Percentiles rank a stretch among this genome's conserved stretches.
phyloP scores from a whole-genome alignment of 2,797 vertebrate species.

The Clarias pachynema region DNA sequence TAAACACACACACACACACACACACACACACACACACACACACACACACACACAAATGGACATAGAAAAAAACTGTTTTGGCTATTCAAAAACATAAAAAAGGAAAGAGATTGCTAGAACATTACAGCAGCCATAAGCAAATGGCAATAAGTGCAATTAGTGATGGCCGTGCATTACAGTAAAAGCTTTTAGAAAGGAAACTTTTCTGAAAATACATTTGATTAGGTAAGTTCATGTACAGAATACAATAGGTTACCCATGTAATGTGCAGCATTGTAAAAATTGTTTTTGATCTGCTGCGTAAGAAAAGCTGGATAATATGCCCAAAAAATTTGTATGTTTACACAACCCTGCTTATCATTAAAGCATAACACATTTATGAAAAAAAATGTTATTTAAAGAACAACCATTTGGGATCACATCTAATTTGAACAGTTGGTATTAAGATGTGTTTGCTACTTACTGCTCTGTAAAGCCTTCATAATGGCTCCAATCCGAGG shows the following conservation, averaged over 20 bases:
- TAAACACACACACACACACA: slow-evolving; percentile 21
- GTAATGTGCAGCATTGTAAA: background rate
- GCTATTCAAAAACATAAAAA: background rate
- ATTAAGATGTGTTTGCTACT: too few relatives aligned
- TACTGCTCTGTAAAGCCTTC: too few relatives aligned
- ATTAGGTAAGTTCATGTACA: background rate
- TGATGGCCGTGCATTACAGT: background rate
- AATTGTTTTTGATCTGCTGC: background rate
- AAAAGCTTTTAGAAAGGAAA: background rate
- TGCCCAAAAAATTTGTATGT: background rate
- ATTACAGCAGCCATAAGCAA: background rate
- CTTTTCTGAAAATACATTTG: background rate
- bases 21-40: slow-evolving; percentile 19
- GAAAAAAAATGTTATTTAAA: background rate
- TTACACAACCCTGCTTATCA: background rate
- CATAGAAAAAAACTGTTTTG: background rate
- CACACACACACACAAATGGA: slow-evolving; percentile 12
- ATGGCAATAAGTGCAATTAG: background rate
- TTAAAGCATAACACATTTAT: background rate
- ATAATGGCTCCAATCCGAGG: too few relatives aligned
- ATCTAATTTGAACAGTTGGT: too few relatives aligned
- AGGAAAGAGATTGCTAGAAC: background rate
- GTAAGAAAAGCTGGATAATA: background rate
- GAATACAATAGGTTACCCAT: background rate
- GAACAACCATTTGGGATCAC: background rate